Conservation (phyloP, 2,113 vertebrate species). For the Phalacrocorax pelagicus region DNA sequence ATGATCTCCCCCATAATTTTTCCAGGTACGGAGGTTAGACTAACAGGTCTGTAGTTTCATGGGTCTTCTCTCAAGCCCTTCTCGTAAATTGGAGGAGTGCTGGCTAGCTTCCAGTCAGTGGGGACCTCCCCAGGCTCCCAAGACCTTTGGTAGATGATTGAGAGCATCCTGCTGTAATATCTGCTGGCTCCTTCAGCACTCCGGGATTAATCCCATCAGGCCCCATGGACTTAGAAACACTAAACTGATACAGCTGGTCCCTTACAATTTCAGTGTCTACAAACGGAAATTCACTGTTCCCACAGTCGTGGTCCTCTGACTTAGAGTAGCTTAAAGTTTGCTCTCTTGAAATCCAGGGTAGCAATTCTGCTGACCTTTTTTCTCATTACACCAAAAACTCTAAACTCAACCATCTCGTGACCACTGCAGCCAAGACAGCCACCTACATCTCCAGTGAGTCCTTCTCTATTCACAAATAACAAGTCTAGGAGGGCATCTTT, state of each 20-base stretch:
- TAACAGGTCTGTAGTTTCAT: background rate
- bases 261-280: background rate
- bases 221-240: background rate
- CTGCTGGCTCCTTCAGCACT: background rate
- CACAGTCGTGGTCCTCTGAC: accelerated
- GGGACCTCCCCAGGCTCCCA: background rate
- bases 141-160: background rate
- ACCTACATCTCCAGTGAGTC: background rate
- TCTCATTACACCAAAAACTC: background rate
- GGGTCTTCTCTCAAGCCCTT: background rate
- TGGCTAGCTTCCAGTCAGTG: background rate
- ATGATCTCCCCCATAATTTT: background rate
- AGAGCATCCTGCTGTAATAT: background rate
- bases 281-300: background rate
- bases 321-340: background rate
- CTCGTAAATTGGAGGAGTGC: accelerated
- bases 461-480: background rate
- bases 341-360: background rate
- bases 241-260: background rate
- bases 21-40: background rate
- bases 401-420: background rate
- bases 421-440: background rate
- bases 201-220: background rate
- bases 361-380: background rate
- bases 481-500: background rate